Evolutionary conservation across 2,888 invertebrate species (phyloP).

Genomic region (Calliscelio sp.): DNA sequence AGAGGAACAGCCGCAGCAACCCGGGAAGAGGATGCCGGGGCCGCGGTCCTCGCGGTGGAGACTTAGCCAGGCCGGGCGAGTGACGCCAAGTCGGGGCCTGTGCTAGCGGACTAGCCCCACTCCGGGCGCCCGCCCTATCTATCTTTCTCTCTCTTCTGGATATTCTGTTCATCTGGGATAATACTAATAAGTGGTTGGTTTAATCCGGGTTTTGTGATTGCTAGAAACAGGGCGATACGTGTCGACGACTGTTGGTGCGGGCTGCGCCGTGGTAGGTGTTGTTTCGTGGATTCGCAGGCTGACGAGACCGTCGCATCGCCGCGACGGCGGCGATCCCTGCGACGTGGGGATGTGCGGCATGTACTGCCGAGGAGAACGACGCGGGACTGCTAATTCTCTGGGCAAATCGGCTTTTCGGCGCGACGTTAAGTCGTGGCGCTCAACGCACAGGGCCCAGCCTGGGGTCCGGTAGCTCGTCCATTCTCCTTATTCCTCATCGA

Average conservation of each 20-base stretch:
- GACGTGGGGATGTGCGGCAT: conserved; percentile 80
- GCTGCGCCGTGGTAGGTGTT: conserved; percentile 27
- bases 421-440: conserved; percentile 78
- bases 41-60: too few relatives aligned
- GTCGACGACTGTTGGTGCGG: conserved; percentile 38
- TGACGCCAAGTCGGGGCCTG: conserved; percentile 23
- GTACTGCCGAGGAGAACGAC: conserved; percentile 80
- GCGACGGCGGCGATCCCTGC: conserved; percentile 59
- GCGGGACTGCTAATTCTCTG: conserved; percentile 80
- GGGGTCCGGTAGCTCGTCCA: conserved; percentile 85
- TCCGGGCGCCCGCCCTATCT: conserved; percentile 14
- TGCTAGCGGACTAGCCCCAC: conserved; percentile 42
- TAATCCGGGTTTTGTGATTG: conserved; percentile 23
- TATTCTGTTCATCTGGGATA: background rate
- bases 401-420: conserved; percentile 78
- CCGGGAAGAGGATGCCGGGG: conserved; percentile 43
- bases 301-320: conserved; percentile 58
- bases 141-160: conserved; percentile 7
- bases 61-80: conserved; percentile 34
- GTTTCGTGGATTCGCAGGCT: conserved; percentile 40
- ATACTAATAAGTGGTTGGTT: background rate
- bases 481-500: conserved; percentile 82
- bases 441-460: conserved; percentile 77
- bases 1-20: too few relatives aligned
- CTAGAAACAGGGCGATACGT: conserved; percentile 42